Conservation (phyloP, 2,797 vertebrate species). For the Sarcophilus harrisii region DNA sequence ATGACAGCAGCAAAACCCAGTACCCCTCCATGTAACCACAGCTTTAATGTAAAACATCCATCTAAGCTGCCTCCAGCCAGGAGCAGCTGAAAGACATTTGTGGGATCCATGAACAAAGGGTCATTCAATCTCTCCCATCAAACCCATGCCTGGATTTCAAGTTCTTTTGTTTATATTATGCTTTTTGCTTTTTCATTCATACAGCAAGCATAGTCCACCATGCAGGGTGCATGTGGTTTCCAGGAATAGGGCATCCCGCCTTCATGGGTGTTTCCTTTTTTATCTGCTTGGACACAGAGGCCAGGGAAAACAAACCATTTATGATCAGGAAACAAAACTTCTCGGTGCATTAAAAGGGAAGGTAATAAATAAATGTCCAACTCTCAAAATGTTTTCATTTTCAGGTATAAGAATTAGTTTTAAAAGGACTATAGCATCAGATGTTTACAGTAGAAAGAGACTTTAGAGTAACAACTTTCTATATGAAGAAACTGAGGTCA, state of each 20-base stretch:
- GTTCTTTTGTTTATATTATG: slow-evolving; percentile 44
- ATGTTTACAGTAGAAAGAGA: background rate
- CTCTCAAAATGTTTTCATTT: slow-evolving; percentile 2
- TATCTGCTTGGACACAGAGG: background rate
- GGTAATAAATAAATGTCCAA: background rate
- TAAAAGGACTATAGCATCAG: background rate
- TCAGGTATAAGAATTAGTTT: background rate
- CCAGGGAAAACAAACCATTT: background rate
- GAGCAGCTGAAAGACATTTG: slow-evolving; percentile 83
- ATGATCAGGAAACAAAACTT: background rate
- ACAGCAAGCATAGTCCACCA: background rate
- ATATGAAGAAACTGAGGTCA: background rate
- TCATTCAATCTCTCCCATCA: slow-evolving; percentile 72
- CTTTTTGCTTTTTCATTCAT: slow-evolving; percentile 12
- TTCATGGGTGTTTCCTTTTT: background rate
- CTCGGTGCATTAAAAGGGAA: background rate
- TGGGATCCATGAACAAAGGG: slow-evolving; percentile 78
- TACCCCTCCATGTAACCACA: slow-evolving; percentile 58
- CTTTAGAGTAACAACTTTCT: background rate
- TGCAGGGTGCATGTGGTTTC: background rate
- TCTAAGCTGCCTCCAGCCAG: slow-evolving; percentile 65
- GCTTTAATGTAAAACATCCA: slow-evolving; percentile 83
- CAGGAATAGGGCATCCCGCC: background rate
- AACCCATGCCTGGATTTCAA: slow-evolving; percentile 51
- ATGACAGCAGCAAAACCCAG: slow-evolving; percentile 73